Evolutionary conservation across 2,888 invertebrate genomes (phyloP), one percentile per base, ranked within the genome.

Genomic region (Julus scandinavius): DNA sequence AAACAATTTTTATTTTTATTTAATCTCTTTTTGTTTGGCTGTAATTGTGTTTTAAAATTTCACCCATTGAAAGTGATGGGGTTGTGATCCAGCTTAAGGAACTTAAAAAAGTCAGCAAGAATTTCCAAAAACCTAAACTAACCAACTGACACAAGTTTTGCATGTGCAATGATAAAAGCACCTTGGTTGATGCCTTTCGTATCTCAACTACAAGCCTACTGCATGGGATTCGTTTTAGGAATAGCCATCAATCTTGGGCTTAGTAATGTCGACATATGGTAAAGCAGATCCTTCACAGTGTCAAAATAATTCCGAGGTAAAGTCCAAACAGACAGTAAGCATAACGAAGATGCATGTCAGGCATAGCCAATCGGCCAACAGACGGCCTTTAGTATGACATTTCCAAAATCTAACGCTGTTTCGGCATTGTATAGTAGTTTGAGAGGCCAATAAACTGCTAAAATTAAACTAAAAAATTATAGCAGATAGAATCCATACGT

Each of bases 221-320:
- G n/a, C n/a, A n/a, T n/a, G 29, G 72, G 72, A 72, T 29, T 29
- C 72, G 72, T 72, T 72, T 72, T 6, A 20, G 7, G 29, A 72
- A 72, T 38, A 29, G 72, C 72, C 72, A 72, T 72, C 72, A 72
- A 72, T 72, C 72, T 72, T 72, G 72, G 29, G 72, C 72, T 72
- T 72, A 72, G 72, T 29, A 29, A 72, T 72, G 72, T 72, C 72
- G 72, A 72, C 72, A 72, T 11, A 29, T 72, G 72, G 72, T 72
- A 72, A 72, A 72, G 72, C 72, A 72, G 72, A 72, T 72, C 11
- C 29, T 72, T 72, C 29, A 11, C 72, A 29, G 29, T 72, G 72
- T 29, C 72, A 72, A 72, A 72, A 72, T 72, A 72, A 72, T 72
- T 72, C 72, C 29, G 29, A 72, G 72, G 72, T 29, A 72, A 72